Conservation (phyloP, 2,797 vertebrate genomes). For the Lacerta bilineata region DNA sequence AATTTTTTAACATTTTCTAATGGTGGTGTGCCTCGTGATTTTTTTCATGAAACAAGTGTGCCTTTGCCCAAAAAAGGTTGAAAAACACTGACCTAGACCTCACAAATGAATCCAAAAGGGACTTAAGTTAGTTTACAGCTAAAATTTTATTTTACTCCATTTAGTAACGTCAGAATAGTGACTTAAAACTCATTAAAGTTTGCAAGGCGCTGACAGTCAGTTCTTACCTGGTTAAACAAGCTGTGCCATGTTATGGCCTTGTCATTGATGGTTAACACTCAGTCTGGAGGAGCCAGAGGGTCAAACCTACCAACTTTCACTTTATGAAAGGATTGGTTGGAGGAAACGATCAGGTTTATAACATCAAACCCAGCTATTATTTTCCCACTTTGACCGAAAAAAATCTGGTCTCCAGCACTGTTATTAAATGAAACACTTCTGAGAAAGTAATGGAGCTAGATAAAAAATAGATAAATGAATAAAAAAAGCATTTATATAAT, state of each 20-base stretch:
- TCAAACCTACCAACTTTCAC: not conserved
- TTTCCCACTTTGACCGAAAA: not conserved
- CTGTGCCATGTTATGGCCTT: not conserved
- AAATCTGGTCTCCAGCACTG: slow-evolving; percentile 6
- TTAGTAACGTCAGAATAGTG: not conserved
- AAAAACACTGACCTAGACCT: too few relatives aligned
- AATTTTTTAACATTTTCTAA: too few relatives aligned
- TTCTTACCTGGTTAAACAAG: slow-evolving; percentile 18
- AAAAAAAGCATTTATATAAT: not conserved
- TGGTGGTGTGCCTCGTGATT: too few relatives aligned
- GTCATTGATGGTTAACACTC: not conserved
- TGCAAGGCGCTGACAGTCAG: not conserved
- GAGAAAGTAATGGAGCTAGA: not conserved
- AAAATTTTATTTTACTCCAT: not conserved
- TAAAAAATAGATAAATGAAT: not conserved
- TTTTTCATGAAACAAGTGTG: too few relatives aligned
- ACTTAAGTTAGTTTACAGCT: too few relatives aligned
- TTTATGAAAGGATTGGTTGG: slow-evolving; percentile 1
- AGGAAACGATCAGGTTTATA: not conserved
- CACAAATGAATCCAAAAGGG: too few relatives aligned
- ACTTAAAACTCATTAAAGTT: not conserved
- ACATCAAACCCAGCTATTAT: slow-evolving; percentile 1
- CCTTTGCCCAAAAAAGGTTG: too few relatives aligned
- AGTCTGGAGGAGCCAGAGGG: not conserved
- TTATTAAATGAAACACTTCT: slow-evolving; percentile 6